Evolutionary conservation across 2,888 invertebrate species (phyloP), one percentile per base, ranked within the genome.

Genomic region (Crematogaster levior): DNA sequence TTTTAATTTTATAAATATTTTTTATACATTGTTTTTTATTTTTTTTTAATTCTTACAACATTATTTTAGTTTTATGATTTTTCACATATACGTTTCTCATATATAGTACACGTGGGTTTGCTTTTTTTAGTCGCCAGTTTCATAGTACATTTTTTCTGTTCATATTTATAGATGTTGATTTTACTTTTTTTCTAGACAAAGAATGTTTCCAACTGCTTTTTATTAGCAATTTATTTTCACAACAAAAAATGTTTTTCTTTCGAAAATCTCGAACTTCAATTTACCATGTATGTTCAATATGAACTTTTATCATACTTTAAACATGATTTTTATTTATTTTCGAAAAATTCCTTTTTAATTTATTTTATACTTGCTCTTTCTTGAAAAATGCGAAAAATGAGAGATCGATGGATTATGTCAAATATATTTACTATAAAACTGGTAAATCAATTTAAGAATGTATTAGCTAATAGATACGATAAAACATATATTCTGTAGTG

Each of bases 1-100:
- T 48, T 51, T 21, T 9, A 6, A 37, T 34, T 30, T 30, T 21
- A n/a, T 12, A 9, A 40, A 65, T 53, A 51, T 63, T 34, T 74
- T 30, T 43, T 1, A 18, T 43, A 61, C 30, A 18, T 34, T 40
- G 18, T n/a, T 43, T 18, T 30, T 15, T 34, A 3, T 34, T 18
- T 34, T 21, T n/a, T 63, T 37, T 70, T 34, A 21, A 74, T 18
- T 53, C 9, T 0, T 1, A 9, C n/a, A 7, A 37, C n/a, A 18
- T 75, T 9, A 48, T 27, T 63, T 51, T 37, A 27, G 18, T 75
- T 51, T n/a, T 65, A 75, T 65, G 24, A 40, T 30, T 75, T 75
- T 53, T 53, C n/a, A 18, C 18, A n/a, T 15, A 15, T 37, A 2
- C 6, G 34, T 34, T 5, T 34, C 34, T 40, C n/a, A n/a, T n/a